A percentile compares a stretch with the other conserved stretches of the same genome.
Evolutionary conservation across 2,113 vertebrate species (phyloP).

Genomic region (Callopanchax toddi): DNA sequence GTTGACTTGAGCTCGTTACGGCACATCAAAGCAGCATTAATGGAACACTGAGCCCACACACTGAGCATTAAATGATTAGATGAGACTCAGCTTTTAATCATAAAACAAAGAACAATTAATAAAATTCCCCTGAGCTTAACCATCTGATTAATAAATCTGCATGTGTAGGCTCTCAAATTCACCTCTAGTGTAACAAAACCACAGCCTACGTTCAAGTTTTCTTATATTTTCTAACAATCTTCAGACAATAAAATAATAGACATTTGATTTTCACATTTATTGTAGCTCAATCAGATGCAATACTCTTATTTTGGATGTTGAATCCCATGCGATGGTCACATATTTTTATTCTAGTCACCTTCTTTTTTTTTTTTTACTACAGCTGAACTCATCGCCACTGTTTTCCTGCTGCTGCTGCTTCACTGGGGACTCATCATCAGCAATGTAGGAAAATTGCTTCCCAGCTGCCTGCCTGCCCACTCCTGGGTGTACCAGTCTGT

Average conservation of each 20-base stretch:
- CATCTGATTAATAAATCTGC: constrained; percentile 29
- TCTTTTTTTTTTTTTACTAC: constrained; percentile 1
- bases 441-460: constrained; percentile 47
- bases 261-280: too few relatives aligned
- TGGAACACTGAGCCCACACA: constrained; percentile 18
- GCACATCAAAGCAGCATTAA: constrained; percentile 3
- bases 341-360: constrained; percentile 8
- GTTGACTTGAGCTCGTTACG: constrained; percentile 1
- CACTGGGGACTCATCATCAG: constrained; percentile 42
- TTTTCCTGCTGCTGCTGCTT: constrained; percentile 27
- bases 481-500: constrained; percentile 45
- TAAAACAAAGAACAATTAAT: constrained; percentile 45
- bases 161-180: constrained; percentile 5
- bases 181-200: constrained; percentile 20
- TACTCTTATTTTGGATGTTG: too few relatives aligned
- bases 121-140: constrained; percentile 33
- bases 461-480: constrained; percentile 43
- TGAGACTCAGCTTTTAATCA: constrained; percentile 46
- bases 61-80: constrained; percentile 46
- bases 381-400: constrained; percentile 27
- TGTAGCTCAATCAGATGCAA: too few relatives aligned
- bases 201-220: constrained; percentile 13
- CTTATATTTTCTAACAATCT: neutral
- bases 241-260: too few relatives aligned
- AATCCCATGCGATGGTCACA: neutral